Conservation (phyloP, 2,888 invertebrate species). For the Papilio elwesi region DNA sequence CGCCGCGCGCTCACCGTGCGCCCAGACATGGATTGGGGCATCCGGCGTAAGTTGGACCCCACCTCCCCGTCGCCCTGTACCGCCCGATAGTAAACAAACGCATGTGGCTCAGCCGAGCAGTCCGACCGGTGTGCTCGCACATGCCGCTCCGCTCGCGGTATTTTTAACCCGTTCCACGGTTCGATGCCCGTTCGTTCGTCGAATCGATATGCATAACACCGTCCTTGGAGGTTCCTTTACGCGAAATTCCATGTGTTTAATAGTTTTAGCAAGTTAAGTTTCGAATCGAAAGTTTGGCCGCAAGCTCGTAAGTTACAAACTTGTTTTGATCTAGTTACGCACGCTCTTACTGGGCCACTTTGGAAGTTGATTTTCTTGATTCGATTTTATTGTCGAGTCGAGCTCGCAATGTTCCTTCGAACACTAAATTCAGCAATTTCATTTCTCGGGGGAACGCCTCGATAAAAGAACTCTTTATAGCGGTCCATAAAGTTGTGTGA, state of each 20-base stretch:
- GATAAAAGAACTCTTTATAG: slow-evolving; percentile 68
- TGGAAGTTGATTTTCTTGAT: slow-evolving; percentile 62
- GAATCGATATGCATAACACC: slow-evolving; percentile 80
- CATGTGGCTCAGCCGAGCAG: slow-evolving; percentile 76
- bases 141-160: slow-evolving; percentile 78
- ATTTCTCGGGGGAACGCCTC: slow-evolving; percentile 60
- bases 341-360: slow-evolving; percentile 52
- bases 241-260: slow-evolving; percentile 63
- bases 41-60: slow-evolving; percentile 76
- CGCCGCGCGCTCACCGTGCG: slow-evolving; percentile 69
- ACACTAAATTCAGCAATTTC: slow-evolving; percentile 52
- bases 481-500: slow-evolving; percentile 62
- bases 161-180: slow-evolving; percentile 83
- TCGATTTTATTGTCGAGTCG: slow-evolving; percentile 56
- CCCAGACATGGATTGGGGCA: slow-evolving; percentile 81
- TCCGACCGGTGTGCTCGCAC: slow-evolving; percentile 80
- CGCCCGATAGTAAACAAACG: slow-evolving; percentile 81
- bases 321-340: slow-evolving; percentile 59
- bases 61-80: slow-evolving; percentile 57
- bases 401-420: slow-evolving; percentile 53
- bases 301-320: slow-evolving; percentile 69
- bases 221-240: slow-evolving; percentile 72
- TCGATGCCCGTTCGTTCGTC: slow-evolving; percentile 80
- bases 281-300: slow-evolving; percentile 53
- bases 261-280: slow-evolving; percentile 57